These are phyloP conservation scores for Eurypyga helias DNA, from an alignment of 2,113 vertebrate species.

Conservation along the genomic window DNA sequence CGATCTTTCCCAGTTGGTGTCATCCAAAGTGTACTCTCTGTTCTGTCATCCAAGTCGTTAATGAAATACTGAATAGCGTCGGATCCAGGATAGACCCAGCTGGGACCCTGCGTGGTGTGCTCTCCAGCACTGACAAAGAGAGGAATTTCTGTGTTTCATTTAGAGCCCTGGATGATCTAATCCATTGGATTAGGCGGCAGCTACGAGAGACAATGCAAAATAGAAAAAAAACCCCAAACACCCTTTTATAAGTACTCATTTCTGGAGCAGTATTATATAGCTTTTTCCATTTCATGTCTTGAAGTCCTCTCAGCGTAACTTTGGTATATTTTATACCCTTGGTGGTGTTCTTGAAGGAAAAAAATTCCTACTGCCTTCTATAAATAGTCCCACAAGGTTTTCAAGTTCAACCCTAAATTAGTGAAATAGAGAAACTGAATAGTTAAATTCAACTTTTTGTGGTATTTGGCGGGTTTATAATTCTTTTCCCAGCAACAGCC, in stretches of 20 bases:
- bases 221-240: background rate
- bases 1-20: background rate
- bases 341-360: background rate
- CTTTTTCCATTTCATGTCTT: background rate
- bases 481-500: background rate
- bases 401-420: background rate
- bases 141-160: slow-evolving; percentile 54
- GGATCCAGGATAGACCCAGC: slow-evolving; percentile 34
- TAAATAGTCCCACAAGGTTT: background rate
- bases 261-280: background rate
- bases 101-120: background rate
- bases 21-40: slow-evolving; percentile 47
- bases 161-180: slow-evolving; percentile 40
- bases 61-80: slow-evolving; percentile 47
- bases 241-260: background rate
- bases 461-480: background rate
- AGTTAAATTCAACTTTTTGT: background rate
- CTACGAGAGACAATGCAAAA: background rate
- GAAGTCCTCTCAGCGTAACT: background rate
- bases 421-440: background rate
- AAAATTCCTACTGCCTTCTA: background rate
- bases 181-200: background rate
- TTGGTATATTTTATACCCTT: background rate
- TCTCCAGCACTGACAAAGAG: slow-evolving; percentile 19
- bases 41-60: slow-evolving; percentile 47